phyloP scores from a whole-genome alignment of 2,797 vertebrate species.

The Centropyge bicolor region DNA sequence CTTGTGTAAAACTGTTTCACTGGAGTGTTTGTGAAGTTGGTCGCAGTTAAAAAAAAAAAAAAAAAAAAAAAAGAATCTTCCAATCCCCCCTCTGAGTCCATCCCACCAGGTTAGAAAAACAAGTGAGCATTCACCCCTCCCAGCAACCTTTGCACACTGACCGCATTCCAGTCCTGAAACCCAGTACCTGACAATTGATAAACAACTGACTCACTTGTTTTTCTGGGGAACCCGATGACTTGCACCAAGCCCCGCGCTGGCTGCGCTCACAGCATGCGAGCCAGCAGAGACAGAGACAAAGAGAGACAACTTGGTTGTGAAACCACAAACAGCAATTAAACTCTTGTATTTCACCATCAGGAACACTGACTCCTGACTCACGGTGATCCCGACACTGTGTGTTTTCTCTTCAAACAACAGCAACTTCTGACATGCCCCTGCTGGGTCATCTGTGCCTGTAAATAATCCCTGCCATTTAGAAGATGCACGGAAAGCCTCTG shows the following conservation, averaged over 20 bases:
- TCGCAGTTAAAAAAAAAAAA: conserved; percentile 31
- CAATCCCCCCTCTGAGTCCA: conserved; percentile 57
- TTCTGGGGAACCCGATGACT: conserved; percentile 82
- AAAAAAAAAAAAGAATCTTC: conserved; percentile 42
- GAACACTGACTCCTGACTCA: conserved; percentile 67
- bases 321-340: conserved; percentile 79
- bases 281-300: conserved; percentile 49
- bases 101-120: conserved; percentile 84
- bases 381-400: conserved; percentile 35
- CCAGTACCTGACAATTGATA: conserved; percentile 88
- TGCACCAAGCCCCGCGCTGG: conserved; percentile 63
- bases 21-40: conserved; percentile 66
- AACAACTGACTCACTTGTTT: conserved; percentile 90
- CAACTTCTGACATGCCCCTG: conserved; percentile 72
- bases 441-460: conserved; percentile 58
- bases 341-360: conserved; percentile 73
- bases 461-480: conserved; percentile 63
- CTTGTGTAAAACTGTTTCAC: conserved; percentile 39
- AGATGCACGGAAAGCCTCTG: conserved; percentile 47
- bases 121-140: conserved; percentile 85
- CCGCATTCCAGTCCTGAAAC: conserved; percentile 87
- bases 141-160: conserved; percentile 86
- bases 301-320: conserved; percentile 67
- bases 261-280: conserved; percentile 64
- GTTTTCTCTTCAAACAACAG: conserved; percentile 67